These are phyloP conservation scores for Cataglyphis altisquamis DNA, from an alignment of 2,888 invertebrate species.

Conservation along the genomic window DNA sequence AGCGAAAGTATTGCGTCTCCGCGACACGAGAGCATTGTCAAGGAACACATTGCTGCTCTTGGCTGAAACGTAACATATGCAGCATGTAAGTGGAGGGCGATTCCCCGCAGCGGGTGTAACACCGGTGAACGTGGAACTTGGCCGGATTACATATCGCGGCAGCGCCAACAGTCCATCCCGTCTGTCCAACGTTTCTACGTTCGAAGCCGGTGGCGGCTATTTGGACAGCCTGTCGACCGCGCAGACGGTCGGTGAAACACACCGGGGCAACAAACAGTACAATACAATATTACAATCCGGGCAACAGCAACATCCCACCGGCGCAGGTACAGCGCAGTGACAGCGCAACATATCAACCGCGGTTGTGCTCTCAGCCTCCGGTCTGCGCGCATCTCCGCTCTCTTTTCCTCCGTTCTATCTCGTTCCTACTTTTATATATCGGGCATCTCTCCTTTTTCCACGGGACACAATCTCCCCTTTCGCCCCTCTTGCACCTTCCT, in stretches of 20 bases:
- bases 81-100: constrained; percentile 59
- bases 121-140: constrained; percentile 77
- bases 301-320: constrained; percentile 78
- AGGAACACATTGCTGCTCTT: not conserved
- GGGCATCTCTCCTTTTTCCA: constrained; percentile 60
- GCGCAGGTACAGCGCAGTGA: constrained; percentile 79
- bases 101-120: constrained; percentile 74
- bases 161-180: constrained; percentile 44
- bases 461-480: constrained; percentile 37
- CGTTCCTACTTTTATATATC: constrained; percentile 47
- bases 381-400: constrained; percentile 39
- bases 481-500: constrained; percentile 49
- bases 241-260: constrained; percentile 74
- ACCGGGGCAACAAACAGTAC: constrained; percentile 80
- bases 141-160: constrained; percentile 65
- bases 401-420: constrained; percentile 58
- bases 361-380: constrained; percentile 61
- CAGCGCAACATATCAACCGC: constrained; percentile 82
- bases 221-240: constrained; percentile 82
- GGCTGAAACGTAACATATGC: constrained; percentile 57
- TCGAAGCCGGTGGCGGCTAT: constrained; percentile 80
- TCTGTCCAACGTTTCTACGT: constrained; percentile 66
- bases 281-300: constrained; percentile 83
- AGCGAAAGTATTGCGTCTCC: constrained; percentile 19
- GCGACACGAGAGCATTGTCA: constrained; percentile 5